phyloP scores from a whole-genome alignment of 2,113 vertebrate genomes.

The Anas platyrhynchos region DNA sequence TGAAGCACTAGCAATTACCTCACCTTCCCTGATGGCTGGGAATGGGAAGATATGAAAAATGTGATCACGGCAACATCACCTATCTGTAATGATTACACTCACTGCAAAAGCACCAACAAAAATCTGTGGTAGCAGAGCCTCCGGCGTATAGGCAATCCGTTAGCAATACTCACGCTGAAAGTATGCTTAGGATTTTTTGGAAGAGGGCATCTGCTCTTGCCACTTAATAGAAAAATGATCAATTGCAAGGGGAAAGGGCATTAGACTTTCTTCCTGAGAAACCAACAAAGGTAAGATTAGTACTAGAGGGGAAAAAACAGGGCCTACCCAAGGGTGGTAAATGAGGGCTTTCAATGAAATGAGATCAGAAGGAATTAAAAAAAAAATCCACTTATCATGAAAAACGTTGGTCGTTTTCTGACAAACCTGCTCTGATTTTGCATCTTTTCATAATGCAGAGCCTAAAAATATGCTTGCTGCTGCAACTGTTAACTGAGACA shows the following conservation, averaged over 20 bases:
- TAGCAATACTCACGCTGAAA: not conserved
- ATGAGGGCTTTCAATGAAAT: constrained; percentile 10
- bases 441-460: constrained; percentile 44
- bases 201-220: not conserved
- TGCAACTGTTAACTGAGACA: constrained; percentile 35
- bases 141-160: not conserved
- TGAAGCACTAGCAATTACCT: not conserved
- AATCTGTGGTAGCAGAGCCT: not conserved
- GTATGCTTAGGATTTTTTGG: not conserved
- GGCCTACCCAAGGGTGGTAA: not conserved
- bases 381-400: constrained; percentile 1
- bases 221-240: not conserved
- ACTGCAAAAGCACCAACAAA: not conserved
- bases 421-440: not conserved
- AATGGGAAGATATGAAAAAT: not conserved
- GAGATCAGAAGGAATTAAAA: constrained; percentile 23
- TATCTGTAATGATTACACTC: not conserved
- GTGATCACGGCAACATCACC: accelerated
- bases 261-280: not conserved
- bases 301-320: not conserved
- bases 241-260: not conserved
- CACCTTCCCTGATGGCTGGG: not conserved
- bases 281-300: not conserved
- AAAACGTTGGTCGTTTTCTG: not conserved
- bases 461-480: constrained; percentile 47